Evolutionary conservation across 2,797 vertebrate genomes (phyloP).

Genomic region (Megaceryle alcyon): DNA sequence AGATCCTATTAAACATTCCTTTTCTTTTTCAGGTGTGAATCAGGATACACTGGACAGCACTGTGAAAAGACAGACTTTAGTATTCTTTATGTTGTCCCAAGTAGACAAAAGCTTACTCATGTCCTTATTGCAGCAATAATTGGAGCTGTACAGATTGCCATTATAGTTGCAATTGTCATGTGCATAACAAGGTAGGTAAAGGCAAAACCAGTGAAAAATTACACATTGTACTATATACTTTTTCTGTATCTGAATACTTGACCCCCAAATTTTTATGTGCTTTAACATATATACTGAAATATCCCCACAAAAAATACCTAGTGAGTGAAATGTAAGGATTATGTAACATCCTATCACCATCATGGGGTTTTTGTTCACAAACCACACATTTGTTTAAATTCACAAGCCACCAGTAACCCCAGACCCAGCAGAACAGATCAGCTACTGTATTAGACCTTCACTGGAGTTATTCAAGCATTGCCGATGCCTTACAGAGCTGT

Average conservation of each 20-base stretch:
- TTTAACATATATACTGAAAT: not conserved
- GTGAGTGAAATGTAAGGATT: not conserved
- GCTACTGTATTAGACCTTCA: not conserved
- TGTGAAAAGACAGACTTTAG: slow-evolving; percentile 96
- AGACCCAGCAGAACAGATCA: not conserved
- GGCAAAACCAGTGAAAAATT: not conserved
- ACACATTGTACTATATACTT: not conserved
- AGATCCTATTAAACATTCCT: not conserved
- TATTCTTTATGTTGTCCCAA: slow-evolving; percentile 95
- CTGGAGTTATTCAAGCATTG: not conserved
- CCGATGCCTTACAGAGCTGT: not conserved
- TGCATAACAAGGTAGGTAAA: slow-evolving; percentile 92
- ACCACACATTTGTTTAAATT: not conserved
- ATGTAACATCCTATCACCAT: not conserved
- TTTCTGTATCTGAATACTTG: not conserved
- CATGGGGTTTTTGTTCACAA: not conserved
- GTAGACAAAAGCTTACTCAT: slow-evolving; percentile 95
- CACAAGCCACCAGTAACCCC: not conserved
- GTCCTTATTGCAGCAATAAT: slow-evolving; percentile 96
- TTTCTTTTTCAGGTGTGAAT: slow-evolving; percentile 86
- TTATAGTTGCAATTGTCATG: slow-evolving; percentile 97
- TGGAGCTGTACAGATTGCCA: slow-evolving; percentile 94
- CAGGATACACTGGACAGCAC: slow-evolving; percentile 91
- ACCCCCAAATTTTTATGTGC: not conserved
- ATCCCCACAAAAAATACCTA: not conserved